Percentiles rank a stretch among this genome's conserved stretches.
Conservation (phyloP, 2,113 vertebrate species). For the Ptychochromis oligacanthus region DNA sequence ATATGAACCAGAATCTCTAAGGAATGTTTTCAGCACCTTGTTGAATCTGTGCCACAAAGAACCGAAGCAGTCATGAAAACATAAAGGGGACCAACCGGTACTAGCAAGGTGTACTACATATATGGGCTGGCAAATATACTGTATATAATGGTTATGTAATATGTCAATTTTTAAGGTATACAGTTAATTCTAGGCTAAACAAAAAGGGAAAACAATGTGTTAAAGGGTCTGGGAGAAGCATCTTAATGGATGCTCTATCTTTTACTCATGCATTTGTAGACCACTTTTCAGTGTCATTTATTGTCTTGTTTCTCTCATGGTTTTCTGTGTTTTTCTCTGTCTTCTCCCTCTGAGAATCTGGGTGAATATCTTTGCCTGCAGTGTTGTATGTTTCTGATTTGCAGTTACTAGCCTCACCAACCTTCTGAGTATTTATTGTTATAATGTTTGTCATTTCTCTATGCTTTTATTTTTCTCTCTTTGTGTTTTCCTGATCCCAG, state of each 20-base stretch:
- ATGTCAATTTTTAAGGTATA: no score
- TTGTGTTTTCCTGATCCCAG: not conserved
- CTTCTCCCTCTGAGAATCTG: not conserved
- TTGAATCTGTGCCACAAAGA: not conserved
- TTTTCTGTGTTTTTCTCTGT: not conserved
- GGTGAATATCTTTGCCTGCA: not conserved
- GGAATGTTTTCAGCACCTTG: not conserved
- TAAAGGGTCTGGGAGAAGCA: no score
- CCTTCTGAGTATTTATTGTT: not conserved
- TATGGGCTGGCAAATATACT: no score
- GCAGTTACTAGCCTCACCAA: not conserved
- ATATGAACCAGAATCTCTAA: not conserved
- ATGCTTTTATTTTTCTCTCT: not conserved
- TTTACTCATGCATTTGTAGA: not conserved
- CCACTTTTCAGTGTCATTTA: not conserved
- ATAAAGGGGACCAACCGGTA: not conserved
- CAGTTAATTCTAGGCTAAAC: no score
- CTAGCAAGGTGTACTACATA: rapidly evolving
- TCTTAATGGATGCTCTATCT: no score
- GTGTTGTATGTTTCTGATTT: not conserved
- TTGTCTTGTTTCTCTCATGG: not conserved
- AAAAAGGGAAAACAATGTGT: no score
- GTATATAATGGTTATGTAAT: no score
- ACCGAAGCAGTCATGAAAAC: not conserved
- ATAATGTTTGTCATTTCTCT: not conserved